Evolutionary conservation across 1,140 invertebrate genomes (phyloP), one percentile per base, ranked within the genome.

Genomic region (Diprion similis): DNA sequence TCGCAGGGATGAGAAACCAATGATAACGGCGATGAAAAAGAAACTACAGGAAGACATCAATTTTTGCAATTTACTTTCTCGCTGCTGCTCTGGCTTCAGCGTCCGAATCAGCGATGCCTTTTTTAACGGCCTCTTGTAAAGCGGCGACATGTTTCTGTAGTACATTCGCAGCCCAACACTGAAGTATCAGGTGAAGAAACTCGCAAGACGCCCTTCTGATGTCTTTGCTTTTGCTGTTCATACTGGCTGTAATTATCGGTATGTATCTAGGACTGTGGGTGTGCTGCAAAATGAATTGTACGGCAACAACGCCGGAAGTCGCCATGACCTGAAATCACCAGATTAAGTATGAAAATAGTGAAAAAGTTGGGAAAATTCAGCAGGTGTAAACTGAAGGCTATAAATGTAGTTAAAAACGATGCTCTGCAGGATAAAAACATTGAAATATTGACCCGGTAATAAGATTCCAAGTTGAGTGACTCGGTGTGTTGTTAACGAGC

Each of bases 21-120:
- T 13, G 10, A 64, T 19, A 70, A 46, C 15, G 65, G 68, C 10
- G 72, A 46, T 71, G 68, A 69, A 69, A 66, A 70, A 75, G 73
- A 82, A 76, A 73, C 72, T 65, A 37, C 4, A 1, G 8, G 18
- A 64, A 37, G 59, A 15, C 46, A 67, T 69, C 7, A 48, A n/a
- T 71, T 65, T n/a, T 71, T 71, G 19, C 37, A 68, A 45, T 87
- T 86, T 81, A 94, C 93, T 91, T 93, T 79, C 95, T 89, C 0
- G 94, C 93, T 79, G 90, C 90, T 1, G 90, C 91, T 81, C 98
- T 89, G 8, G 97, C 96, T 76, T 97, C 95, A 17, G 93, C 90
- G 86, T 99, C 97, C 0, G 98, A 97, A 90, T 99, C 98, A 8
- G 92, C 92, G 59, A 98, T 94, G 6, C 96, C 97, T 78, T 94